Evolutionary conservation across 30 jellyfish, hydroid and myxozoan genomes (phyloP).

Genomic region (Pseudorhiza aurosa): DNA sequence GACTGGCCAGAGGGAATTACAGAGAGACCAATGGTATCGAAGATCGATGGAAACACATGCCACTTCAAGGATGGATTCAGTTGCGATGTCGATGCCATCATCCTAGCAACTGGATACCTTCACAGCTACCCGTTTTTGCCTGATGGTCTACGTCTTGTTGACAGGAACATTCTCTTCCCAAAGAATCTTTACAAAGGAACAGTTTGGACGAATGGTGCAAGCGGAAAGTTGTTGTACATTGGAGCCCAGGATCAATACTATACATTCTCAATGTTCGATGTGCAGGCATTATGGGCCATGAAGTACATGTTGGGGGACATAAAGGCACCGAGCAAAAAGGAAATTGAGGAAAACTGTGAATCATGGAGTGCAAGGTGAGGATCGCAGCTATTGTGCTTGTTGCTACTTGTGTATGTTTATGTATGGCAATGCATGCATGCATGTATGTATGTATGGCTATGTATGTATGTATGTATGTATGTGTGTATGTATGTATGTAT

Average conservation of each 20-base stretch:
- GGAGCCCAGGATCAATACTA: constrained; percentile 85
- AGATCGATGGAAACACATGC: constrained; percentile 40
- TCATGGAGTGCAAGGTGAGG: constrained; percentile 47
- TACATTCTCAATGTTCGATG: constrained; percentile 87
- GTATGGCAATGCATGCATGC: too few species aligned
- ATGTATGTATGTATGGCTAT: too few species aligned
- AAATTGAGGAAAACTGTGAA: constrained; percentile 4
- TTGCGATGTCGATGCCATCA: constrained; percentile 75
- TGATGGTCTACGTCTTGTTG: constrained; percentile 51
- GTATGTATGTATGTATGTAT: too few species aligned
- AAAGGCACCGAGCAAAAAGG: constrained; percentile 18
- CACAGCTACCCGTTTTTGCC: constrained; percentile 77
- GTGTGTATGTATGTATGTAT: too few species aligned
- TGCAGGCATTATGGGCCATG: constrained; percentile 64
- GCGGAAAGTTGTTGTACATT: constrained; percentile 50
- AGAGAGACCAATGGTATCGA: constrained; percentile 51
- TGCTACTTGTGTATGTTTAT: too few species aligned
- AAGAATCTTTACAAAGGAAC: constrained; percentile 69
- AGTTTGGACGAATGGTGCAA: constrained; percentile 50
- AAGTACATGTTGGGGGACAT: constrained; percentile 20
- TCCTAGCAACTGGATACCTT: constrained; percentile 81
- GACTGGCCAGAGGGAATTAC: constrained; percentile 73
- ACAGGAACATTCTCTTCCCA: constrained; percentile 64
- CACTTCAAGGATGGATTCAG: constrained; percentile 66
- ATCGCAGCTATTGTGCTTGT: too few species aligned